phyloP scores from a whole-genome alignment of 2,797 vertebrate species.

The Ataeniobius toweri region DNA sequence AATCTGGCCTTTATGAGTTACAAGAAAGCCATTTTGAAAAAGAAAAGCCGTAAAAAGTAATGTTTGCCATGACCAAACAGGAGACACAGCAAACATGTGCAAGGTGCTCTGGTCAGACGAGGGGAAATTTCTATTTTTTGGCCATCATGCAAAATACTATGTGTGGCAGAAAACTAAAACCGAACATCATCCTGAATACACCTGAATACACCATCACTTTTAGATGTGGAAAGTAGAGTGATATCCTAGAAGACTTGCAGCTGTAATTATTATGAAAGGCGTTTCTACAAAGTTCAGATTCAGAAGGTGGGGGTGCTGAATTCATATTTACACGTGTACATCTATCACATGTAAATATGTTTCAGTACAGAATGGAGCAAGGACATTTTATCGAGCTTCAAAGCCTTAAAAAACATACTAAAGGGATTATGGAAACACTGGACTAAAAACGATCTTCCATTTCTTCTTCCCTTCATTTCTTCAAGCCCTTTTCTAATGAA shows the following conservation, averaged over 20 bases:
- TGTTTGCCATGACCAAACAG: no score
- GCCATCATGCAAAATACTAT: background rate
- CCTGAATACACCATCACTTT: background rate
- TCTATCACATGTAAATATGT: slow-evolving; percentile 39
- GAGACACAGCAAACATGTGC: no score
- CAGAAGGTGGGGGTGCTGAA: background rate
- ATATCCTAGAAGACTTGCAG: background rate
- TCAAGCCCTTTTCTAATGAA: slow-evolving; percentile 11
- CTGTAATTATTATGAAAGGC: background rate
- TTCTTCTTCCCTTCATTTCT: slow-evolving; percentile 12
- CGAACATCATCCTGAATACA: background rate
- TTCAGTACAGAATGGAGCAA: slow-evolving; percentile 55
- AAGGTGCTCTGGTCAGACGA: no score
- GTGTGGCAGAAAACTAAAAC: background rate
- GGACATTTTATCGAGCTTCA: slow-evolving; percentile 70
- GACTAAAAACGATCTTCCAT: slow-evolving; percentile 58
- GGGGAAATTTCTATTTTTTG: no score
- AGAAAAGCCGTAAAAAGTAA: no score
- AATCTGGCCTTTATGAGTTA: no score
- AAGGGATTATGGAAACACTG: slow-evolving; percentile 77
- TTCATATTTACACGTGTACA: background rate
- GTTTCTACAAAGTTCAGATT: background rate
- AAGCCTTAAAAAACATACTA: slow-evolving; percentile 69
- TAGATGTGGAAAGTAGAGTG: no score
- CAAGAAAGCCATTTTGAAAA: no score